These are phyloP conservation scores for Drosophila sturtevanti DNA, from an alignment of 1,140 invertebrate genomes.

Conservation along the genomic window DNA sequence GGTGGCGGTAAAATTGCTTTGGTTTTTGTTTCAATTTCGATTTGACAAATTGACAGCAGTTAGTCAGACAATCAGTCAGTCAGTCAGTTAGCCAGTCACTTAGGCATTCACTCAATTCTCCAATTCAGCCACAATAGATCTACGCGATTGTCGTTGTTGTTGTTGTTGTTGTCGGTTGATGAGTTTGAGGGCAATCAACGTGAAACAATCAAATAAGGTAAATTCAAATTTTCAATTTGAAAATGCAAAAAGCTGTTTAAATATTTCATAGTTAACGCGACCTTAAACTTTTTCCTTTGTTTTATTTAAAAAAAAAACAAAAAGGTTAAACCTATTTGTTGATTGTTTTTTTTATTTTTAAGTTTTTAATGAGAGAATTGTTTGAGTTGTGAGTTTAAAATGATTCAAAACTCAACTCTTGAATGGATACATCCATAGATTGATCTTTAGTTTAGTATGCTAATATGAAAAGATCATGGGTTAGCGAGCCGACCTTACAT, in stretches of 20 bases:
- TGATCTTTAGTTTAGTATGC: background rate
- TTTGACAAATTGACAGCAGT: constrained; percentile 60
- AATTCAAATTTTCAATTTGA: constrained; percentile 54
- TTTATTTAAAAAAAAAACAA: constrained; percentile 33
- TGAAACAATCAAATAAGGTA: constrained; percentile 66
- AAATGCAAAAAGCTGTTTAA: constrained; percentile 70
- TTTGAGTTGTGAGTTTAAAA: constrained; percentile 25
- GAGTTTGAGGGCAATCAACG: constrained; percentile 47
- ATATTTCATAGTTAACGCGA: constrained; percentile 62
- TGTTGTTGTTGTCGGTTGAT: constrained; percentile 13
- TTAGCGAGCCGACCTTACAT: too few species aligned
- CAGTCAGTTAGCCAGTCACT: constrained; percentile 20
- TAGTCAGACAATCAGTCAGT: constrained; percentile 25
- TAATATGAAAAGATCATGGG: background rate
- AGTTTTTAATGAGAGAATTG: constrained; percentile 35
- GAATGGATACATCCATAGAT: background rate
- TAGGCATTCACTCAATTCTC: background rate
- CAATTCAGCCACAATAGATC: constrained; percentile 26
- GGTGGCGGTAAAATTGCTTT: constrained; percentile 4
- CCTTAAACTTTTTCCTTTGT: constrained; percentile 64
- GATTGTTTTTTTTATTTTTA: constrained; percentile 4
- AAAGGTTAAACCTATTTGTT: constrained; percentile 43
- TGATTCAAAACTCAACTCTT: background rate
- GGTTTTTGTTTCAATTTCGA: background rate
- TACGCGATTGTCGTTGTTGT: background rate